Evolutionary conservation across 2,888 invertebrate genomes (phyloP).

Genomic region (Steinernema hermaphroditum): DNA sequence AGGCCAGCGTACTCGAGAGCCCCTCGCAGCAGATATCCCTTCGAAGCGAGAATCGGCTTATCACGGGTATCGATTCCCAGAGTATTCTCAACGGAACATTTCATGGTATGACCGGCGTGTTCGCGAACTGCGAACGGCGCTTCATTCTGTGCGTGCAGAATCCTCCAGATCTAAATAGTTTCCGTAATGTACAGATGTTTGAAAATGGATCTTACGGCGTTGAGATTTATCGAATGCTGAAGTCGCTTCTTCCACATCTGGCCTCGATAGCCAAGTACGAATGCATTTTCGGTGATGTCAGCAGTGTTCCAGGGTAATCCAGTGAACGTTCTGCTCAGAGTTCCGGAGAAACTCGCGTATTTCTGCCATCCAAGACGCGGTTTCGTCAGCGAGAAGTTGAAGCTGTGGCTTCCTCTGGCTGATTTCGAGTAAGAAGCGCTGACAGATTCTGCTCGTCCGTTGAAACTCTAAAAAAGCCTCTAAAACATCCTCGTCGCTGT

Average conservation of each 20-base stretch:
- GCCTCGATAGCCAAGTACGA: slow-evolving; percentile 52
- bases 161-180: slow-evolving; percentile 72
- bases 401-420: slow-evolving; percentile 76
- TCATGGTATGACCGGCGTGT: slow-evolving; percentile 80
- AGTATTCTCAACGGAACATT: slow-evolving; percentile 82
- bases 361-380: slow-evolving; percentile 75
- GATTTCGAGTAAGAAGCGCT: slow-evolving; percentile 58
- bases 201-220: slow-evolving; percentile 46
- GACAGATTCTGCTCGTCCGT: slow-evolving; percentile 59
- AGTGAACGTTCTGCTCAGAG: slow-evolving; percentile 47
- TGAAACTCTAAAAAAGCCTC: slow-evolving; percentile 39
- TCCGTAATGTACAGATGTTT: background rate
- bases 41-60: slow-evolving; percentile 59
- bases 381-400: slow-evolving; percentile 80
- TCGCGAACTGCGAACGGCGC: slow-evolving; percentile 84
- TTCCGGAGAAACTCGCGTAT: slow-evolving; percentile 58
- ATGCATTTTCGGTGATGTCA: slow-evolving; percentile 59
- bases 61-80: slow-evolving; percentile 71
- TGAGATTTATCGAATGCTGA: slow-evolving; percentile 52
- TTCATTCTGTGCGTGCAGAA: slow-evolving; percentile 76
- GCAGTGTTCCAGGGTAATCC: slow-evolving; percentile 61
- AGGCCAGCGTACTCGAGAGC: slow-evolving; percentile 83
- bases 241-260: slow-evolving; percentile 50
- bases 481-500: background rate
- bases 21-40: slow-evolving; percentile 66